These are phyloP conservation scores for Cantharis flavilabris DNA, from an alignment of 2,888 invertebrate genomes.

Conservation along the genomic window DNA sequence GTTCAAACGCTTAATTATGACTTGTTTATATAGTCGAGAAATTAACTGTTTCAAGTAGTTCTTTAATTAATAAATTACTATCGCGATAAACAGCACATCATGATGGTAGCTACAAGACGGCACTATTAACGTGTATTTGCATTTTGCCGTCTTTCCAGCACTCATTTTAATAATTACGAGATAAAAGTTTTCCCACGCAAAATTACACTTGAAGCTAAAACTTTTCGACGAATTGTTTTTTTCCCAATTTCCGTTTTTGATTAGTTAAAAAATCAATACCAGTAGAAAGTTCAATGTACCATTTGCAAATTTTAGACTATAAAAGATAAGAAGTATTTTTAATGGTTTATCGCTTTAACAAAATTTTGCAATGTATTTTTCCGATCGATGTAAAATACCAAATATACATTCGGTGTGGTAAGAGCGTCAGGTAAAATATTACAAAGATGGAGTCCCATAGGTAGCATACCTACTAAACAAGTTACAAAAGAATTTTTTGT, in stretches of 20 bases:
- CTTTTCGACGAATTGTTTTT: neutral
- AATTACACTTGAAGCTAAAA: neutral
- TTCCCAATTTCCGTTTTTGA: neutral
- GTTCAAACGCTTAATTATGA: conserved; percentile 13
- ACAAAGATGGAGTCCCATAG: neutral
- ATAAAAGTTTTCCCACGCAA: conserved; percentile 1
- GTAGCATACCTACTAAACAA: neutral
- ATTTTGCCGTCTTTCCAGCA: neutral
- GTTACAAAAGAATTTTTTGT: neutral
- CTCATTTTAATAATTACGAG: conserved; percentile 1
- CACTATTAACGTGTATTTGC: neutral
- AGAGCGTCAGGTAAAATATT: neutral
- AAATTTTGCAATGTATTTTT: neutral
- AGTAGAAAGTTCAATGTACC: neutral
- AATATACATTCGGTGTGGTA: neutral
- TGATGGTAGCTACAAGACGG: neutral
- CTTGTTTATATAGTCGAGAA: conserved; percentile 1
- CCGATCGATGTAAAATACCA: neutral
- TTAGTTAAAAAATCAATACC: neutral
- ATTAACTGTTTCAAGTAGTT: neutral
- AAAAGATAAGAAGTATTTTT: neutral
- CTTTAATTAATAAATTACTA: neutral
- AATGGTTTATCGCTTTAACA: neutral
- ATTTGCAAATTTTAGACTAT: neutral
- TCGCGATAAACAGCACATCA: neutral